Evolutionary conservation across 1,140 invertebrate species (phyloP).

Genomic region (Pseudomyrmex concolor): DNA sequence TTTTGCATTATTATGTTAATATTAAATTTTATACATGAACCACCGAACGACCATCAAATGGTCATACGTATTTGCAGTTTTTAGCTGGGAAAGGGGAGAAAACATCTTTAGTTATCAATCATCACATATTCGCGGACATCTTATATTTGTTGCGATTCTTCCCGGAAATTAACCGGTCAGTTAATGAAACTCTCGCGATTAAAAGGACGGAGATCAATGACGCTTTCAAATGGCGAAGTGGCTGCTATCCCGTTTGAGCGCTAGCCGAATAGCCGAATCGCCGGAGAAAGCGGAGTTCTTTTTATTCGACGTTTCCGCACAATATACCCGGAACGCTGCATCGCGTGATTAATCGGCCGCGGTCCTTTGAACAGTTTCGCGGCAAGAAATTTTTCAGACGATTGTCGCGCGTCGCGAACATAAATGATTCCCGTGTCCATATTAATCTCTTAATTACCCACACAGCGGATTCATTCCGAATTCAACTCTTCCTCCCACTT

Average conservation of each 20-base stretch:
- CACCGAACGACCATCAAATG: too few species aligned
- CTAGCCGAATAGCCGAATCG: constrained; percentile 42
- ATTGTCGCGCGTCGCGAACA: background rate
- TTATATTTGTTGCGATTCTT: constrained; percentile 14
- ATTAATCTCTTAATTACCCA: constrained; percentile 52
- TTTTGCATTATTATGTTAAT: too few species aligned
- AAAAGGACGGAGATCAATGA: constrained; percentile 51
- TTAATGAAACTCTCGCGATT: constrained; percentile 1
- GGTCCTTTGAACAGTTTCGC: constrained; percentile 21
- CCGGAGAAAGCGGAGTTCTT: constrained; percentile 38
- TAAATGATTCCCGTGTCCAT: background rate
- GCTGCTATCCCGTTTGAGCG: constrained; percentile 10
- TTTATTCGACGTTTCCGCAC: constrained; percentile 42
- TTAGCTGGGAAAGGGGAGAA: too few species aligned
- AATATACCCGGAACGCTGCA: constrained; percentile 41
- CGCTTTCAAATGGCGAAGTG: background rate
- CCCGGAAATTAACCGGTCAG: background rate
- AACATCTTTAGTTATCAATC: too few species aligned
- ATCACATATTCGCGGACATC: too few species aligned
- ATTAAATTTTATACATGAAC: too few species aligned
- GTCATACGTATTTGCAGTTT: constrained; percentile 7
- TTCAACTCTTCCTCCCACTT: background rate
- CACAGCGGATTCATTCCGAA: background rate
- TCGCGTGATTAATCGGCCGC: constrained; percentile 46
- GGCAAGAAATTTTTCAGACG: constrained; percentile 34